Conservation (phyloP, 1,140 invertebrate genomes). For the Neuroterus valhalla region DNA sequence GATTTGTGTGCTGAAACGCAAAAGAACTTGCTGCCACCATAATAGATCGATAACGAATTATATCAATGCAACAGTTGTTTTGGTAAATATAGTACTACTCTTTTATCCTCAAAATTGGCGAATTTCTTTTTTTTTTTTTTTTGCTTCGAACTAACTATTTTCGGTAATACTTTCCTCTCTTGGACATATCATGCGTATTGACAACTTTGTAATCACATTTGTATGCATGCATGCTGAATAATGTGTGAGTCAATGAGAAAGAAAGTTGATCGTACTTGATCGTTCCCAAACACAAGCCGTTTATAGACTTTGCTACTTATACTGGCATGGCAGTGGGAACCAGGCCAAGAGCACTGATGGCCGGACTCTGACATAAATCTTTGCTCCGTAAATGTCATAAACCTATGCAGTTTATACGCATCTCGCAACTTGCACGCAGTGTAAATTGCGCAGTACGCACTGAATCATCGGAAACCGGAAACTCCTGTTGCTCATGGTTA, state of each 20-base stretch:
- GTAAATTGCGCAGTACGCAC: constrained; percentile 44
- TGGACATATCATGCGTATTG: too few relatives aligned
- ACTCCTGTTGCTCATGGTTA: neutral
- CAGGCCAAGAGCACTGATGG: constrained; percentile 58
- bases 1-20: too few relatives aligned
- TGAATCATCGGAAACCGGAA: constrained; percentile 29
- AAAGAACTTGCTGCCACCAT: too few relatives aligned
- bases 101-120: too few relatives aligned
- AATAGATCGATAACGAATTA: too few relatives aligned
- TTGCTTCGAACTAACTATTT: too few relatives aligned
- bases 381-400: constrained; percentile 36
- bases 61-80: too few relatives aligned
- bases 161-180: too few relatives aligned
- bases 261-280: neutral
- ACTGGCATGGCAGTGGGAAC: constrained; percentile 45
- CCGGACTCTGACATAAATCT: constrained; percentile 56
- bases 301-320: neutral
- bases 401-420: neutral
- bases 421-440: neutral
- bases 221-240: neutral
- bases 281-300: too few relatives aligned
- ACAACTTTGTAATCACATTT: neutral
- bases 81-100: too few relatives aligned
- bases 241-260: constrained; percentile 9
- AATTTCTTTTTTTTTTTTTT: too few relatives aligned